phyloP scores from a whole-genome alignment of 1,140 invertebrate genomes.

The Macrobrachium nipponense region DNA sequence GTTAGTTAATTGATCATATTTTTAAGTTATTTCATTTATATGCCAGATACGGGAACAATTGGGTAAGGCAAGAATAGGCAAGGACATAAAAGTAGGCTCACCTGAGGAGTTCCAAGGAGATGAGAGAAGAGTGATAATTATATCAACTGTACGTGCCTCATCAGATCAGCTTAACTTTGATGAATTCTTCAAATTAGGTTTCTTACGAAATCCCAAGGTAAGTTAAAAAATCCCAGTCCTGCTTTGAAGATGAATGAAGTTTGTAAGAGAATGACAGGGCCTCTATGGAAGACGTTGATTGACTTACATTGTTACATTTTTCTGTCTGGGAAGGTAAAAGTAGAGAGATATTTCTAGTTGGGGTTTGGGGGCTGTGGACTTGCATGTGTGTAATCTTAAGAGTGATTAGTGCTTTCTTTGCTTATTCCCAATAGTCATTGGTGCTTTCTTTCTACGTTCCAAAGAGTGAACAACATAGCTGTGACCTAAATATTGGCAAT shows the following conservation, averaged over 20 bases:
- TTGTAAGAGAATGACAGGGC: constrained; percentile 71
- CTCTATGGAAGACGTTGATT: neutral
- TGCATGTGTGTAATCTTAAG: no score
- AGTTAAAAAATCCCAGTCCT: neutral
- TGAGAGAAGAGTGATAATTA: constrained; percentile 86
- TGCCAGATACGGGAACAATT: constrained; percentile 23
- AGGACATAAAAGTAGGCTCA: constrained; percentile 79
- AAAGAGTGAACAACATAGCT: no score
- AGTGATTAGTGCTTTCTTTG: no score
- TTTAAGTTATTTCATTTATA: neutral
- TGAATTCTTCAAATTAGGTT: constrained; percentile 51
- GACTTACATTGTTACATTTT: neutral
- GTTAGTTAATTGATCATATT: neutral
- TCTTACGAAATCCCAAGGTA: constrained; percentile 57
- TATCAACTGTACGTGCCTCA: constrained; percentile 84
- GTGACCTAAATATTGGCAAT: no score
- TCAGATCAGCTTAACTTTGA: constrained; percentile 37
- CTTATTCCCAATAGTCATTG: no score
- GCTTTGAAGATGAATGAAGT: neutral
- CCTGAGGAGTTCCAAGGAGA: constrained; percentile 98
- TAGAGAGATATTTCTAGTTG: no score
- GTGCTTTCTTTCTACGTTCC: no score
- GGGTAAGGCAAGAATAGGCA: neutral
- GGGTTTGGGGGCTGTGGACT: no score
- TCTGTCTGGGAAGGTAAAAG: no score